phyloP scores from a whole-genome alignment of 2,797 vertebrate genomes.

The Diplodus puntazzo region DNA sequence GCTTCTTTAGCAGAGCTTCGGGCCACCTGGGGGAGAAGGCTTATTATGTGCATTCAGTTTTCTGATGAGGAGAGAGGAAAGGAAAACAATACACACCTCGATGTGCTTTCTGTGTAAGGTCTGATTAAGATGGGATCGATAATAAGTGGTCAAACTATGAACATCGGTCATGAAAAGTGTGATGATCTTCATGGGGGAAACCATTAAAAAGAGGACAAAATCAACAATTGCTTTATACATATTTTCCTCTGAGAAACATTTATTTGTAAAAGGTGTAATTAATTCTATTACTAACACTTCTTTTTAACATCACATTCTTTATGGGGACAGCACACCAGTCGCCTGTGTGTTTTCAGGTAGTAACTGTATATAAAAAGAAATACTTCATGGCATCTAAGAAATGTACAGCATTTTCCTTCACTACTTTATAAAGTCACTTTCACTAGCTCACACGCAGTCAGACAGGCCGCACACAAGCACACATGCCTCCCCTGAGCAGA shows the following conservation, averaged over 20 bases:
- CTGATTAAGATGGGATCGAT: conserved; percentile 1
- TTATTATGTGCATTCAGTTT: conserved; percentile 58
- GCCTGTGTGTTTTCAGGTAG: background rate
- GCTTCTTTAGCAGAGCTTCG: conserved; percentile 56
- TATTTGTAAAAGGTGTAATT: background rate
- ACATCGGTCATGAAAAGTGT: background rate
- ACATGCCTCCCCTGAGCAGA: background rate
- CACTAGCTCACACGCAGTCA: background rate
- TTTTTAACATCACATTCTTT: background rate
- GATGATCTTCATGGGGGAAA: background rate
- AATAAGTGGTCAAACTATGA: conserved; percentile 4
- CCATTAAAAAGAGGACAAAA: background rate
- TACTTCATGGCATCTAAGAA: background rate
- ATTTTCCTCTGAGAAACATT: background rate
- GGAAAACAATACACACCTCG: conserved; percentile 15
- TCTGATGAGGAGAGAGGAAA: conserved; percentile 16
- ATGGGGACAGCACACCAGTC: background rate
- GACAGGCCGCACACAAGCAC: background rate
- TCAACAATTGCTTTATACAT: background rate
- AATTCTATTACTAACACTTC: background rate
- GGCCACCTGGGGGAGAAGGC: conserved; percentile 65
- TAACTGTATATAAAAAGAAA: background rate
- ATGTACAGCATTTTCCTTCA: background rate
- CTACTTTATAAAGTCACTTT: conserved; percentile 2
- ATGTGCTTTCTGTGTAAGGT: conserved; percentile 1